A percentile compares a stretch with the other conserved stretches of the same genome.
phyloP scores from a whole-genome alignment of 2,113 vertebrate species.

The Clarias batrachus region DNA sequence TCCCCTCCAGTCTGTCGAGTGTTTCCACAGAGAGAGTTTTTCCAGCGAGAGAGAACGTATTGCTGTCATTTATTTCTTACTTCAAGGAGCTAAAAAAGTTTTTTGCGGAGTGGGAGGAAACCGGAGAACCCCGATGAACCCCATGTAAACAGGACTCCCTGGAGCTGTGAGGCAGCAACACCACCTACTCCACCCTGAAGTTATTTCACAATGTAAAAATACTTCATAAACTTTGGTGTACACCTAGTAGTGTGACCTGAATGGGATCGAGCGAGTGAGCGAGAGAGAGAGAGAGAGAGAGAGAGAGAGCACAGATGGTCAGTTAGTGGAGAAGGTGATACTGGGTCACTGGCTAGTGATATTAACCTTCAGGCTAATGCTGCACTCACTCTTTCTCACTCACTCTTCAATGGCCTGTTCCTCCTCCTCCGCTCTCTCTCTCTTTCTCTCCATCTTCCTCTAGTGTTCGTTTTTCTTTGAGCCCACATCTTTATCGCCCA shows the following conservation, averaged over 20 bases:
- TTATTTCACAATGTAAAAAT: neutral
- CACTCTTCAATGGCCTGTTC: constrained; percentile 42
- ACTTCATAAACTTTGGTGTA: neutral
- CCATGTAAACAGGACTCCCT: too few species aligned
- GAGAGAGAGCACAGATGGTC: constrained; percentile 26
- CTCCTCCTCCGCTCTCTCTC: constrained; percentile 12
- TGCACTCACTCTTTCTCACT: constrained; percentile 54
- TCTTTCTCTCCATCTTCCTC: constrained; percentile 13
- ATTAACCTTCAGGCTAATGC: constrained; percentile 69
- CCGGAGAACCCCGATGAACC: neutral
- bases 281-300: constrained; percentile 45
- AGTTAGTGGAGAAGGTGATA: constrained; percentile 64
- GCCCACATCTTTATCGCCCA: neutral
- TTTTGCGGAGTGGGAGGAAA: constrained; percentile 16
- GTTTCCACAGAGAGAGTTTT: too few species aligned
- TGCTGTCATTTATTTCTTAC: neutral
- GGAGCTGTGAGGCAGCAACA: neutral
- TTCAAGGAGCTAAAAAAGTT: neutral
- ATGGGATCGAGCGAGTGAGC: constrained; percentile 6
- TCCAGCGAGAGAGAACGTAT: neutral
- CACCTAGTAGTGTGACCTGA: neutral
- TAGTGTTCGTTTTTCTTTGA: constrained; percentile 12
- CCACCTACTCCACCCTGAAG: neutral
- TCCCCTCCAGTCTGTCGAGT: too few species aligned
- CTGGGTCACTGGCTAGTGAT: constrained; percentile 65